Percentiles rank a stretch among this genome's conserved stretches.
phyloP scores from a whole-genome alignment of 2,797 vertebrate genomes.

The Erpetoichthys calabaricus region DNA sequence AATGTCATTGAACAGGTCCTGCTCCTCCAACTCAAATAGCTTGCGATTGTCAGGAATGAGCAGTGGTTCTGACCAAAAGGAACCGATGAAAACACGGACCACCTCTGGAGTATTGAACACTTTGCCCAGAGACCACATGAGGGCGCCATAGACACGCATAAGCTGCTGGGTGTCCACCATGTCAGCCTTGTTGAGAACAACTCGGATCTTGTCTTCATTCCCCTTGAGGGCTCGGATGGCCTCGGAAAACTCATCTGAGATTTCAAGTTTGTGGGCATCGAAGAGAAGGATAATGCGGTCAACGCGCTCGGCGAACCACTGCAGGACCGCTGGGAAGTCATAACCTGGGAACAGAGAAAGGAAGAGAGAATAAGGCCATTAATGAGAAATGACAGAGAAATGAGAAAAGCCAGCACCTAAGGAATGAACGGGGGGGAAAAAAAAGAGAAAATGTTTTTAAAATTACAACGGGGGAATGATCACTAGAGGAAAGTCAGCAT shows the following conservation, averaged over 20 bases:
- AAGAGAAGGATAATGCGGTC: conserved; percentile 87
- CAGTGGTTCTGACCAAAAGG: conserved; percentile 88
- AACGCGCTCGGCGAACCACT: conserved; percentile 84
- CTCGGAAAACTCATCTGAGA: conserved; percentile 84
- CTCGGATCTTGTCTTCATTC: conserved; percentile 86
- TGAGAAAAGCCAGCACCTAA: not conserved
- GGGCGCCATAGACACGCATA: conserved; percentile 84
- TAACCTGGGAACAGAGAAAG: conserved; percentile 50
- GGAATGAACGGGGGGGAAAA: not conserved
- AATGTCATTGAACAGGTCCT: conserved; percentile 79
- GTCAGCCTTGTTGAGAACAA: conserved; percentile 92
- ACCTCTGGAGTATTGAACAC: conserved; percentile 84
- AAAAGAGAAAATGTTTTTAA: not conserved
- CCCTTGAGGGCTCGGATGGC: conserved; percentile 76
- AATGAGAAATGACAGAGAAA: not conserved
- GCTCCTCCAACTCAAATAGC: conserved; percentile 83
- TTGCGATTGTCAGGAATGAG: conserved; percentile 68
- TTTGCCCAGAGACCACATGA: conserved; percentile 92
- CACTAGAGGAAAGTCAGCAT: too few relatives aligned
- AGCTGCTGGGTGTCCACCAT: conserved; percentile 88
- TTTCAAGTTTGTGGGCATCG: conserved; percentile 88
- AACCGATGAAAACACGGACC: conserved; percentile 82
- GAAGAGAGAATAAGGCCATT: not conserved
- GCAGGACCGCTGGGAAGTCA: conserved; percentile 79
- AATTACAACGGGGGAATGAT: too few relatives aligned